Evolutionary conservation across 2,888 invertebrate genomes (phyloP).

Genomic region (Patella pellucida): DNA sequence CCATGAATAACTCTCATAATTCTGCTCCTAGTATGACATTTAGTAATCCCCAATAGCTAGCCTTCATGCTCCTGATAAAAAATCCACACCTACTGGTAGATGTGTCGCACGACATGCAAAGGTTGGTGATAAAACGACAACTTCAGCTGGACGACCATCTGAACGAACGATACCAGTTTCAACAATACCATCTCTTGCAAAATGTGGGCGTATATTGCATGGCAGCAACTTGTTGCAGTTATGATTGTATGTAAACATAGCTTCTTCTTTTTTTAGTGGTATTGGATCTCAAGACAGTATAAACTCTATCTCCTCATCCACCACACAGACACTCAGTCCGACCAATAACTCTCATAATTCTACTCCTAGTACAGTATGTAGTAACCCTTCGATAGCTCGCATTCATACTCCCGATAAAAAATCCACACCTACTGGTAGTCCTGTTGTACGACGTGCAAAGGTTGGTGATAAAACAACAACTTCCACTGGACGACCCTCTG

Average conservation of each 20-base stretch:
- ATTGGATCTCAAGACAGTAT: slow-evolving; percentile 22
- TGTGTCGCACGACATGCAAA: slow-evolving; percentile 35
- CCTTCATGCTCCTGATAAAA: slow-evolving; percentile 19
- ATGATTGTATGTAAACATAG: no score
- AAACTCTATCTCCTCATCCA: slow-evolving; percentile 18
- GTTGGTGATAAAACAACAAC: slow-evolving; percentile 22
- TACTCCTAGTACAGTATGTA: slow-evolving; percentile 26
- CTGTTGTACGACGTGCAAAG: slow-evolving; percentile 35
- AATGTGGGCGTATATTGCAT: no score
- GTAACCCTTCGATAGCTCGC: slow-evolving; percentile 26
- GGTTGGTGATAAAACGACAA: slow-evolving; percentile 23
- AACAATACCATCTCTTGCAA: not conserved
- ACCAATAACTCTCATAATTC: slow-evolving; percentile 17
- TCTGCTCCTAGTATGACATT: slow-evolving; percentile 28
- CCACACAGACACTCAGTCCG: slow-evolving; percentile 24
- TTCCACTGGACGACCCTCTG: not conserved
- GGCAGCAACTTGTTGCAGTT: no score
- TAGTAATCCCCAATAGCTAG: slow-evolving; percentile 27
- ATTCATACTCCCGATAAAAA: slow-evolving; percentile 21
- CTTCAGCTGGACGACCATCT: not conserved
- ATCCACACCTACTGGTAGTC: slow-evolving; percentile 30
- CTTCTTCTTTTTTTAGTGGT: slow-evolving; percentile 24
- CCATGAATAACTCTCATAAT: no score
- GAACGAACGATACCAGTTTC: not conserved
- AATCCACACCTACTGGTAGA: slow-evolving; percentile 26